Evolutionary conservation across 2,797 vertebrate genomes (phyloP).

Genomic region (Syngnathus acus): DNA sequence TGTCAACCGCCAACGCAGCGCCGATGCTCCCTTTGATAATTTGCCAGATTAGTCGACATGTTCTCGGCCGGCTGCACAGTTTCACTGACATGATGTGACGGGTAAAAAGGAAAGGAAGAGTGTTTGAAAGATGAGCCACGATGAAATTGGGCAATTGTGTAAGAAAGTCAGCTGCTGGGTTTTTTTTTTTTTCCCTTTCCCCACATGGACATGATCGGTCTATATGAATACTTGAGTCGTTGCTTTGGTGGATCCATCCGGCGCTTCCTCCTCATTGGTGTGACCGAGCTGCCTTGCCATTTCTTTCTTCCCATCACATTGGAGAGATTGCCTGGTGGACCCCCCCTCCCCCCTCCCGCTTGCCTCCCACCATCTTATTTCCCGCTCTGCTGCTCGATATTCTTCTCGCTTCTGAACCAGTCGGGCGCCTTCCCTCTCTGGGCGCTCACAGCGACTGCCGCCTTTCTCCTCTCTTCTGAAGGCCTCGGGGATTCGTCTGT

Average conservation of each 20-base stretch:
- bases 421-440: neutral
- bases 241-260: too few species aligned
- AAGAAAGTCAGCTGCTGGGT: too few species aligned
- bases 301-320: neutral
- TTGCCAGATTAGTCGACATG: conserved; percentile 30
- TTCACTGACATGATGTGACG: conserved; percentile 17
- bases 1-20: neutral
- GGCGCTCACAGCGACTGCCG: neutral
- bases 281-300: neutral
- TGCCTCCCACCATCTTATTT: neutral
- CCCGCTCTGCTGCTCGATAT: neutral
- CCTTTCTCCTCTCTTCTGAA: neutral
- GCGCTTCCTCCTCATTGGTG: too few species aligned
- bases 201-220: too few species aligned
- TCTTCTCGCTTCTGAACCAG: neutral
- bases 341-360: neutral
- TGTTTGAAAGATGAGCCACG: neutral
- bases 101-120: neutral
- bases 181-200: too few species aligned
- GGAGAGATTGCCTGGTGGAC: neutral
- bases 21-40: conserved; percentile 20
- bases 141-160: too few species aligned
- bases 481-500: conserved; percentile 38
- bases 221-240: too few species aligned
- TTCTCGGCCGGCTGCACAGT: neutral